phyloP scores from a whole-genome alignment of 2,113 vertebrate species.

The Nothoprocta perdicaria region DNA sequence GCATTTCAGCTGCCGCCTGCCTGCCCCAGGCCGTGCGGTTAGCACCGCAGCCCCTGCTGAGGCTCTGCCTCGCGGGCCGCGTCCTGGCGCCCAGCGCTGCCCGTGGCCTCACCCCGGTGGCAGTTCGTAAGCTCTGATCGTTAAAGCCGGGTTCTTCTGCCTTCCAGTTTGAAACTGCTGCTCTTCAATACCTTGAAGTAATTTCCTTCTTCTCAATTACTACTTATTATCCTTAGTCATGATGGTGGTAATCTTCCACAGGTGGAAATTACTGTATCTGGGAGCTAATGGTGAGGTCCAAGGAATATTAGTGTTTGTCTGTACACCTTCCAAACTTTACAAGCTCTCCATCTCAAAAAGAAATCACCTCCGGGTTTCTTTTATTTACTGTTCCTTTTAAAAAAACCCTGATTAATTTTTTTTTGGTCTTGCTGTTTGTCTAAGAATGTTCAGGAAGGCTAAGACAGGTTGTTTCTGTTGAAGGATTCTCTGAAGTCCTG shows the following conservation, averaged over 20 bases:
- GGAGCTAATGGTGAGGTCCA: not conserved
- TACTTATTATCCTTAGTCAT: not conserved
- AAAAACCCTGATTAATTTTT: not conserved
- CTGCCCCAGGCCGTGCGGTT: not conserved
- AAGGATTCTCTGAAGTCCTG: not conserved
- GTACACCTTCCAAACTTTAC: not conserved
- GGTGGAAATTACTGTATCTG: not conserved
- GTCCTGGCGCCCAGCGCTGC: accelerated
- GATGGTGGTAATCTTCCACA: not conserved
- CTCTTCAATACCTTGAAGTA: not conserved
- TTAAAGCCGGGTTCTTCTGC: not conserved
- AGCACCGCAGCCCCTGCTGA: not conserved
- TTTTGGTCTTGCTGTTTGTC: not conserved
- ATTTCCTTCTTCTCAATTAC: not conserved
- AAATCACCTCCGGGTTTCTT: not conserved
- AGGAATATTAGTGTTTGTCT: not conserved
- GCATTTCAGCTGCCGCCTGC: not conserved
- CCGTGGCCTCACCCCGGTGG: not conserved
- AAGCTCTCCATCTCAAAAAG: not conserved
- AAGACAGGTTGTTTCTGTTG: not conserved
- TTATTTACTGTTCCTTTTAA: not conserved
- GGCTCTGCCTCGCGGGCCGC: accelerated
- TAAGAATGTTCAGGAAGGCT: not conserved
- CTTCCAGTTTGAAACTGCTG: not conserved
- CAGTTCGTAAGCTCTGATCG: not conserved